phyloP scores from a whole-genome alignment of 2,888 invertebrate genomes.

The Cephus nigrinus region DNA sequence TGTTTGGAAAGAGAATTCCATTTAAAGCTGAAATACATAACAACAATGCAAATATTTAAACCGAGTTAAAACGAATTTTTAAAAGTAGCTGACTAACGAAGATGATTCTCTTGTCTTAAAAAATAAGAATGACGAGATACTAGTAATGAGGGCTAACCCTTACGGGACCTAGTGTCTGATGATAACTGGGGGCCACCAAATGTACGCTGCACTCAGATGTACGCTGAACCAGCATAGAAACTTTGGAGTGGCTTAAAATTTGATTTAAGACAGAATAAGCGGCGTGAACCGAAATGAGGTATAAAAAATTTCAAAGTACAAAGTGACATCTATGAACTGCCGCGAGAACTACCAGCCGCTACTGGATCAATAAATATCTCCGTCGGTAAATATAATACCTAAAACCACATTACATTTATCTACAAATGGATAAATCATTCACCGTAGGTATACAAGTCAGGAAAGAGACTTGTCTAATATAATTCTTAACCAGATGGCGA shows the following conservation, averaged over 20 bases:
- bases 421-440: not conserved
- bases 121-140: not conserved
- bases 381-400: not conserved
- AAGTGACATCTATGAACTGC: not conserved
- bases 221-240: not conserved
- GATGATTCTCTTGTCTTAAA: not conserved
- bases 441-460: not conserved
- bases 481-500: not conserved
- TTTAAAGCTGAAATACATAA: constrained; percentile 74
- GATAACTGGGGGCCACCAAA: no score
- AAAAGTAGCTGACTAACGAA: not conserved
- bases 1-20: constrained; percentile 85
- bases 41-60: not conserved
- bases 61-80: not conserved
- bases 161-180: not conserved
- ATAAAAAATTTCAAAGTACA: not conserved
- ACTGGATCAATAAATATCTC: not conserved
- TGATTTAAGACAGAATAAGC: not conserved
- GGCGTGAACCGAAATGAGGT: not conserved
- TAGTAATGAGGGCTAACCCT: no score
- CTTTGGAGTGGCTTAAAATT: not conserved
- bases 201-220: not conserved
- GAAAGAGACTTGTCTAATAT: not conserved
- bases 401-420: not conserved
- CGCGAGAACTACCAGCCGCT: not conserved